Conservation (phyloP, 2,797 vertebrate genomes). For the Syndactyla subalaris region DNA sequence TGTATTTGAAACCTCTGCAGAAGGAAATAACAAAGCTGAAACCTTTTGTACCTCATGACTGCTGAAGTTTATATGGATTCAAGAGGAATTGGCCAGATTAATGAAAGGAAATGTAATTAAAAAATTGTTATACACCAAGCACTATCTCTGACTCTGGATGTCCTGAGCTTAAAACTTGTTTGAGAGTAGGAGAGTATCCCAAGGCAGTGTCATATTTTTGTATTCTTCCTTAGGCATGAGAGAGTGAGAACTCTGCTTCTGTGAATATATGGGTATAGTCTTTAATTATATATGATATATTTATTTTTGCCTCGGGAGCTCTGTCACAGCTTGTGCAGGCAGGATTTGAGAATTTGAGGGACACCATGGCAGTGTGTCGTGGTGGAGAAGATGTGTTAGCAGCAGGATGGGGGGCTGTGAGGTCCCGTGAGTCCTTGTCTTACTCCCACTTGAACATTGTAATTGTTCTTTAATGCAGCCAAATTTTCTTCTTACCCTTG, state of each 20-base stretch:
- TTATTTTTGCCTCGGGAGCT: conserved; percentile 58
- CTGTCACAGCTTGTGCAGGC: conserved; percentile 36
- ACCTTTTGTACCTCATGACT: neutral
- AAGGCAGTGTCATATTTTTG: conserved; percentile 53
- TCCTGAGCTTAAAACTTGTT: neutral
- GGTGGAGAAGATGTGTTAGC: neutral
- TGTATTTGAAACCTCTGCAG: neutral
- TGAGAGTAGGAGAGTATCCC: conserved; percentile 27
- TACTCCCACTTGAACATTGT: neutral
- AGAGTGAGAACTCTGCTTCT: neutral
- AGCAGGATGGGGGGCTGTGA: neutral
- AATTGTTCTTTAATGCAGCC: neutral
- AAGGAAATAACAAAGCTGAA: neutral
- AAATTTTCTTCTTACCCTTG: neutral
- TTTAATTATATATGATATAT: conserved; percentile 63
- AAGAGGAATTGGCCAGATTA: neutral
- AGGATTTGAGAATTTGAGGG: neutral
- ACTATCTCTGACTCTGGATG: neutral
- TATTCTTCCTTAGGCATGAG: conserved; percentile 53
- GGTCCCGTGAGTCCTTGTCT: neutral
- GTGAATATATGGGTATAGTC: neutral
- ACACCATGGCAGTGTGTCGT: neutral
- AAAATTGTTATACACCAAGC: neutral
- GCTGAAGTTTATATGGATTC: neutral
- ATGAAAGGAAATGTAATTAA: neutral